Evolutionary conservation across 2,797 vertebrate genomes (phyloP).

Genomic region (Parauchenoglanis punctatus): DNA sequence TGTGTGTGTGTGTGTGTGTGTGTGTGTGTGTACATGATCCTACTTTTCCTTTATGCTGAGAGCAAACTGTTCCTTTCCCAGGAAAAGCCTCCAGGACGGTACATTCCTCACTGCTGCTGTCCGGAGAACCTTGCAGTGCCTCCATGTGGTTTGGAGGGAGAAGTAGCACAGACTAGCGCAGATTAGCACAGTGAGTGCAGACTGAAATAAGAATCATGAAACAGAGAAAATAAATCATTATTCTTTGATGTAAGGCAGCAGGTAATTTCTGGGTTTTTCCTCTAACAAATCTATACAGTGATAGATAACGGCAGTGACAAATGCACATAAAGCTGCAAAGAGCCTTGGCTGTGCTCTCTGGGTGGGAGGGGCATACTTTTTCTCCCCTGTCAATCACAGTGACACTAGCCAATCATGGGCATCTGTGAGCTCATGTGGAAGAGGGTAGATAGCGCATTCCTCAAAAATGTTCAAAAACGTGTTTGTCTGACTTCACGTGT

Average conservation of each 20-base stretch:
- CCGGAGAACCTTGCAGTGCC: slow-evolving; percentile 90
- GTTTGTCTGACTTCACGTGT: background rate
- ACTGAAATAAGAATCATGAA: slow-evolving; percentile 63
- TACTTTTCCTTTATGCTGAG: slow-evolving; percentile 91
- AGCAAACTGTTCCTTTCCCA: slow-evolving; percentile 85
- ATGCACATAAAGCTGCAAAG: background rate
- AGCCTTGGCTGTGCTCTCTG: background rate
- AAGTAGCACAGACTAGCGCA: slow-evolving; percentile 45
- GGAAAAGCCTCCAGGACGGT: slow-evolving; percentile 94
- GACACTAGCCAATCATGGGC: background rate
- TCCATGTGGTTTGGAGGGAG: slow-evolving; percentile 89
- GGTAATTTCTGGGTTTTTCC: background rate
- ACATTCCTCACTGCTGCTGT: slow-evolving; percentile 93
- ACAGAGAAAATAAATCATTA: slow-evolving; percentile 48
- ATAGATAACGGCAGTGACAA: background rate
- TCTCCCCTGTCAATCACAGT: background rate
- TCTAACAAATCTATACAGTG: background rate
- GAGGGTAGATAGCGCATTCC: background rate
- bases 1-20: slow-evolving; percentile 26
- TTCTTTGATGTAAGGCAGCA: background rate
- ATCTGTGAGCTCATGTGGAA: background rate
- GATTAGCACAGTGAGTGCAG: background rate
- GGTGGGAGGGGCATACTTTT: background rate
- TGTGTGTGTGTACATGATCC: slow-evolving; percentile 51
- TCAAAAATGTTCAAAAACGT: background rate